Evolutionary conservation across 2,113 vertebrate genomes (phyloP).

Genomic region (Neotragus pygmaeus): DNA sequence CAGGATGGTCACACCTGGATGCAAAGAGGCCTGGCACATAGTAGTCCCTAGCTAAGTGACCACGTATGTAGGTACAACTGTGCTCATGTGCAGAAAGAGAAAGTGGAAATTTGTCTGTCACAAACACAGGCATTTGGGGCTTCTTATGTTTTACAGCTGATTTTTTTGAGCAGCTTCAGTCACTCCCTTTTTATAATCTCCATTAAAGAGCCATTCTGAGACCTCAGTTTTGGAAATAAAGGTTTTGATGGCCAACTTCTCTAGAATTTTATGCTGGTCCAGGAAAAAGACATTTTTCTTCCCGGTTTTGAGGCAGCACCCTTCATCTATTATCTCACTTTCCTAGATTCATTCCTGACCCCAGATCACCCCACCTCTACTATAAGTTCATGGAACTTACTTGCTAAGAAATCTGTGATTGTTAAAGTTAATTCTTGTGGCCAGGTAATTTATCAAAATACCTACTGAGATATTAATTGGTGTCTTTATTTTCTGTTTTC

Average conservation of each 20-base stretch:
- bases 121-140: not conserved
- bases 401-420: not conserved
- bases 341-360: not conserved
- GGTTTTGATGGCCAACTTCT: not conserved
- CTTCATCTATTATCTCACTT: not conserved
- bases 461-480: not conserved
- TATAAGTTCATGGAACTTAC: not conserved
- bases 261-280: not conserved
- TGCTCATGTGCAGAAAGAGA: not conserved
- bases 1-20: not conserved
- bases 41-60: not conserved
- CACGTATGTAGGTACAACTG: not conserved
- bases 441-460: not conserved
- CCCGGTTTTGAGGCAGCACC: rapidly evolving
- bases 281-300: not conserved
- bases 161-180: not conserved
- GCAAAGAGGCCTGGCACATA: not conserved
- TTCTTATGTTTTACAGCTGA: not conserved
- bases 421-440: not conserved
- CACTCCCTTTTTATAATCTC: not conserved
- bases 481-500: not conserved
- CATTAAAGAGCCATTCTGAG: not conserved
- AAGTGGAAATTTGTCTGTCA: not conserved
- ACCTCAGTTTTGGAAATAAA: not conserved
- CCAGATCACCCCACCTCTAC: not conserved